A percentile compares a stretch with the other conserved stretches of the same genome.
These are phyloP conservation scores for fruit fly (Drosophila melanogaster) DNA, from an alignment of 1,140 invertebrate genomes.

Conservation along the genomic window DNA sequence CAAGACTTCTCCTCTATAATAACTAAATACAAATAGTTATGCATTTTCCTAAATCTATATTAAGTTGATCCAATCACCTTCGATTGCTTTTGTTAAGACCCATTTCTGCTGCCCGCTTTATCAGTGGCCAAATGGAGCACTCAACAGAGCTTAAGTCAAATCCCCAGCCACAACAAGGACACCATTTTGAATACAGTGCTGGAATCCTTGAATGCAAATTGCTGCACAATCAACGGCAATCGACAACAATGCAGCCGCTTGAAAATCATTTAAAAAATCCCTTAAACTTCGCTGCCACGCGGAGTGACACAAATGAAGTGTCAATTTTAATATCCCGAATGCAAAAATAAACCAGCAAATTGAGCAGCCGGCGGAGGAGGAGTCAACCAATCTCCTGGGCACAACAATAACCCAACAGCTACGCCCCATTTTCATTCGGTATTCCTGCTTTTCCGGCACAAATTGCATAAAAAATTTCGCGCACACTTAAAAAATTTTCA, in stretches of 20 bases:
- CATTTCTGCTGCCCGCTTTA: neutral
- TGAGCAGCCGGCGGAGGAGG: constrained; percentile 43
- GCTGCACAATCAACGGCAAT: constrained; percentile 28
- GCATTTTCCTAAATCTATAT: too few species aligned
- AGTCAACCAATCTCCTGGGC: constrained; percentile 20
- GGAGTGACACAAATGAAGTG: constrained; percentile 62
- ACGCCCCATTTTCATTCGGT: neutral
- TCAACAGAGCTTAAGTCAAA: constrained; percentile 26
- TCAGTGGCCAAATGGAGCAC: constrained; percentile 3
- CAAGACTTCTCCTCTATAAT: too few species aligned
- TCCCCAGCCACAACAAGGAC: constrained; percentile 42
- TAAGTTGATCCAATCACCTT: too few species aligned
- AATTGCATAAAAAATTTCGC: constrained; percentile 75
- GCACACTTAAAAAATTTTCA: constrained; percentile 70
- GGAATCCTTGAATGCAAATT: constrained; percentile 34
- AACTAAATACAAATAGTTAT: neutral
- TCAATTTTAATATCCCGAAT: constrained; percentile 64
- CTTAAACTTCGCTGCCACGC: constrained; percentile 17
- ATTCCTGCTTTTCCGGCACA: constrained; percentile 17
- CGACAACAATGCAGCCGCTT: constrained; percentile 21
- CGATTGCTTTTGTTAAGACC: neutral
- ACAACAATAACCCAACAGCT: constrained; percentile 16
- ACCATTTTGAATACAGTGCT: constrained; percentile 16
- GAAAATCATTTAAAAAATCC: constrained; percentile 48
- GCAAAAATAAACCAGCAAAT: constrained; percentile 47